Base-by-base conservation (phyloP, 2,797 vertebrate species). In the Mus minutoides region DNA sequence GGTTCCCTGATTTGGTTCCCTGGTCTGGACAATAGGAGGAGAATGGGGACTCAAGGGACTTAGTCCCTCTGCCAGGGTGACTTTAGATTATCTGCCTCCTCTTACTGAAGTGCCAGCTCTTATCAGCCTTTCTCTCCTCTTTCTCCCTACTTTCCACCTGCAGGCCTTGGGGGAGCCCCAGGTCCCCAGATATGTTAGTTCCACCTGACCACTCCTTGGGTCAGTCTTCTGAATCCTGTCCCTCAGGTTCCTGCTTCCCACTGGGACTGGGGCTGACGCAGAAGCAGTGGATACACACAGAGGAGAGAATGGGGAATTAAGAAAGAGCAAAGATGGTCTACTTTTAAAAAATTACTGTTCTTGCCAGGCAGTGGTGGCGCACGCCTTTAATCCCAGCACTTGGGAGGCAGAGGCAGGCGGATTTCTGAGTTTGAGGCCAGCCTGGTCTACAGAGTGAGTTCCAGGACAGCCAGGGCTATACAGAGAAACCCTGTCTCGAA, bases 191-290 rank as follows among this genome's bases (percentile, higher is more conserved):
- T 26, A 52, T 12, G 40, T 69, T 22, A 22, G 43, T 71, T 26
- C 37, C 58, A 9, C 26, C 31, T n/a, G 5, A 19, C 52, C 52
- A 21, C 17, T 6, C 1, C 34, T 73, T 49, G 0, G 43, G 34
- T 12, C 6, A 34, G 52, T 40, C 19, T 56, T 87, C 52, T n/a
- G 12, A 7, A 22, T 14, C 2, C 6, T 17, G 37, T 22, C 3
- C 2, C 83, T 31, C 5, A 60, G 26, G 17, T 87, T n/a, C 73
- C 71, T 40, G 34, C 83, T 52, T 90, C 75, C 94, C 5, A 37
- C 1, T 0, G 77, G 31, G 1, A 9, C 6, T 4, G 54, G 52
- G 34, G 8, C 2, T 0, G 2, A 13, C 0, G 4, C 4, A 2
- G 14, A 56, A n/a, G 64, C 58, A 3, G 26, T 0, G 0, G 5